Conservation (phyloP, 2,113 vertebrate genomes). For the Thunnus maccoyii region DNA sequence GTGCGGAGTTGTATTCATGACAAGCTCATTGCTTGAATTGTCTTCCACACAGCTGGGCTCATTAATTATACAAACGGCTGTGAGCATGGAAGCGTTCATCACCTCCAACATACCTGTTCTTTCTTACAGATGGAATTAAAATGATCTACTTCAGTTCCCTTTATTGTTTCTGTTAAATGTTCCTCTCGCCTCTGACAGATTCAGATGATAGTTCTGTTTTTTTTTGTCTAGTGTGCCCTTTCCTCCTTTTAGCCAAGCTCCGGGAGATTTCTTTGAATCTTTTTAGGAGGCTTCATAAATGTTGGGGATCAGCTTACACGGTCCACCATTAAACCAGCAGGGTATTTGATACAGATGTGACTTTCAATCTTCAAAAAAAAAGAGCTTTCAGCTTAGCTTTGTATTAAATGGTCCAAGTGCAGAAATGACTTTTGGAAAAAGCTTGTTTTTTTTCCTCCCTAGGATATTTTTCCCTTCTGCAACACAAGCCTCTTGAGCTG, state of each 20-base stretch:
- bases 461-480: background rate
- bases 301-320: slow-evolving; percentile 61
- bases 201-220: slow-evolving; percentile 14
- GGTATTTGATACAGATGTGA: slow-evolving; percentile 72
- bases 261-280: slow-evolving; percentile 65
- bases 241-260: slow-evolving; percentile 54
- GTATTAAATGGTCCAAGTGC: slow-evolving; percentile 47
- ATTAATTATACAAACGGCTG: slow-evolving; percentile 44
- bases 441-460: background rate
- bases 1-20: slow-evolving; percentile 16
- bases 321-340: slow-evolving; percentile 53
- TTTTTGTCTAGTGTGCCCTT: slow-evolving; percentile 34
- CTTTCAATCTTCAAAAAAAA: slow-evolving; percentile 53
- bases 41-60: slow-evolving; percentile 32
- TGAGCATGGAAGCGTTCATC: slow-evolving; percentile 11
- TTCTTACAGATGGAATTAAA: slow-evolving; percentile 19
- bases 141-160: background rate
- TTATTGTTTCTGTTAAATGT: slow-evolving; percentile 1
- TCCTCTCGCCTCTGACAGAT: slow-evolving; percentile 1
- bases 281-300: slow-evolving; percentile 67
- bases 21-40: slow-evolving; percentile 12
- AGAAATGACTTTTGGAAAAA: slow-evolving; percentile 53
- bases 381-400: slow-evolving; percentile 47
- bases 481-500: slow-evolving; percentile 9
- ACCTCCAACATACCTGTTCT: slow-evolving; percentile 24